Evolutionary conservation across 2,888 invertebrate genomes (phyloP), one percentile per base, ranked within the genome.

Genomic region (Drosophila flavopinicola): DNA sequence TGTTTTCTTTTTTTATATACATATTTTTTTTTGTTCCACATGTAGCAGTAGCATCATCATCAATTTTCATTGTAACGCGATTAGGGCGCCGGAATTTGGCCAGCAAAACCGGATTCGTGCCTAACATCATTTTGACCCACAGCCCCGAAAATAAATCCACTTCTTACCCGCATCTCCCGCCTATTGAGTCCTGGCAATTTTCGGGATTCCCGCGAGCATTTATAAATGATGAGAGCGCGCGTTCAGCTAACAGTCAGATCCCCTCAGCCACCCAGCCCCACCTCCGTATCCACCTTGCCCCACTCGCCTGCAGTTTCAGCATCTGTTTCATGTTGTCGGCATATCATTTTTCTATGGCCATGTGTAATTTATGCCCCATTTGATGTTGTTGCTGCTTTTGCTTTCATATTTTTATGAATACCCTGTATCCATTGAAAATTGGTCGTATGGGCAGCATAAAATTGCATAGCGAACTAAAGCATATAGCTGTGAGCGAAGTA

Each of bases 1-100:
- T n/a, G 38, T 4, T 39, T 38, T 24, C 1, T n/a, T 42, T 37
- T 27, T 6, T 11, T 33, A 29, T 17, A 17, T 2, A 10, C 13
- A 29, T 25, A 1, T 30, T 10, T 37, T 24, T 32, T 33, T 23
- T 17, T 52, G 45, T 38, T 41, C 15, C 27, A 15, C 52, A 61
- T 76, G 45, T 24, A 56, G 51, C 61, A 75, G 45, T 24, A 56
- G 51, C 61, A 75, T 68, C 85, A 80, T 80, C 82, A 83, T 83
- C 87, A 83, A 83, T 83, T 83, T 87, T 84, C 83, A 83, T 83
- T 83, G 87, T 83, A 87, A 87, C 80, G 77, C 84, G 86, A 83
- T 83, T 87, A 87, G 87, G 87, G 33, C 33, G 25, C 56, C 66
- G 66, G 59, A 75, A 54, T 53, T 70, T 57, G 54, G 32, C 63